Evolutionary conservation across 2,797 vertebrate genomes (phyloP), one percentile per base, ranked within the genome.

Genomic region (Thamnophis elegans): DNA sequence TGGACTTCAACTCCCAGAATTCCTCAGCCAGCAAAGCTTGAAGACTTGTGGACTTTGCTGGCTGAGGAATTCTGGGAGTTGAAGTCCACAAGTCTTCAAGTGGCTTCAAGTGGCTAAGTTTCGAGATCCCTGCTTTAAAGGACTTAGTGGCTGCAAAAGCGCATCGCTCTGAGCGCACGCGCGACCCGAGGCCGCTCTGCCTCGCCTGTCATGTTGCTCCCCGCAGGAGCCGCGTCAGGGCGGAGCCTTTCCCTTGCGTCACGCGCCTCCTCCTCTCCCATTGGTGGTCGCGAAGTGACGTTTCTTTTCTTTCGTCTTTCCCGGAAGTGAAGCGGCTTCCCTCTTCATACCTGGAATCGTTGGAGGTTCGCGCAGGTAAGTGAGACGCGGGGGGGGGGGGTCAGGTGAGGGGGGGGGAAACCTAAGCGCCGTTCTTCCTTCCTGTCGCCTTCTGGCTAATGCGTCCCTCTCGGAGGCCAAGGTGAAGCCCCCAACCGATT

Each of bases 181-280:
- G 18, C 18, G 0, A 4, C 1, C 25, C 8, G 14, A 1, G 6
- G 0, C 11, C 8, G 1, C 53, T 1, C 0, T 55, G 85, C 56
- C 85, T 56, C 32, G 10, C 0, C 25, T 18, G 85, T 88, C 60
- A 60, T 78, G 60, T 89, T 65, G 3, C 51, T 1, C 3, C 22
- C 2, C 2, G 14, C 4, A 0, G 28, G 47, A 22, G 60, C 1
- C 1, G 5, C 12, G 14, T 1, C 73, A 11, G 36, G 65, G 20
- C 7, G 4, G 1, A 1, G 0, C 0, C 32, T 16, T 25, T 2
- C 5, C 5, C 1, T 56, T 5, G 11, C 36, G 1, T 1, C 87
- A 58, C 54, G n/a, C 51, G 20, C 1, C 1, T 1, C 0, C 47
- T 0, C 0, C 9, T 1, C 22, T 9, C 47, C n/a, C 4, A 73